Conservation (phyloP, 2,888 invertebrate species). For the Caenorhabditis imperialis region DNA sequence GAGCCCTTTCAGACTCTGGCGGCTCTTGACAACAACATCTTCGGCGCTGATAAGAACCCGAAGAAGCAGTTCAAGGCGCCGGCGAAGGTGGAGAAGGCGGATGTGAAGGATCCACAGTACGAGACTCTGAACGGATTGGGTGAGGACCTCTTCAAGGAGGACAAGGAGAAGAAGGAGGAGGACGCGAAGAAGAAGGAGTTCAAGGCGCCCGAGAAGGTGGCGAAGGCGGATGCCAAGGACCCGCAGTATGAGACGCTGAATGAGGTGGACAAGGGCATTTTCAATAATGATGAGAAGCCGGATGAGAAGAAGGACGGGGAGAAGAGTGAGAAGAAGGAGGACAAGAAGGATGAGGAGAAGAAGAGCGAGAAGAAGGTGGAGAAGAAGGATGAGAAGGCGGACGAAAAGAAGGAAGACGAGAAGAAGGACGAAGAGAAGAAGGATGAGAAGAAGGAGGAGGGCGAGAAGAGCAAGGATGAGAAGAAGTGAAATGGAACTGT, state of each 20-base stretch:
- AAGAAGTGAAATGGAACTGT: too few species aligned
- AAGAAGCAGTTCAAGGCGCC: constrained; percentile 61
- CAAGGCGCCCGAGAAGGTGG: constrained; percentile 55
- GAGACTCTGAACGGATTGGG: constrained; percentile 56
- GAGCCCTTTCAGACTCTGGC: constrained; percentile 37
- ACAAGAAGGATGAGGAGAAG: constrained; percentile 26
- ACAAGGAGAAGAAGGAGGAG: constrained; percentile 39
- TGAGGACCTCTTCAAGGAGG: constrained; percentile 54
- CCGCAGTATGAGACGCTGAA: constrained; percentile 61
- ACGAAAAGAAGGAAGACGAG: constrained; percentile 1
- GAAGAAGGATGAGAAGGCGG: constrained; percentile 17
- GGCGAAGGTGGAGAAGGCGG: constrained; percentile 52
- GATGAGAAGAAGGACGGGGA: constrained; percentile 16
- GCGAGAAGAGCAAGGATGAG: too few species aligned
- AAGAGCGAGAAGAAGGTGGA: constrained; percentile 18
- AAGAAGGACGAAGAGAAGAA: constrained; percentile 9
- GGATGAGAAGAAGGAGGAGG: constrained; percentile 3
- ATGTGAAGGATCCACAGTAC: constrained; percentile 61
- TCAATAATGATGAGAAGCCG: constrained; percentile 45
- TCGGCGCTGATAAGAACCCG: constrained; percentile 55
- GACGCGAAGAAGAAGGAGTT: constrained; percentile 62
- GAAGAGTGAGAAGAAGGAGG: constrained; percentile 21
- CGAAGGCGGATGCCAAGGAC: constrained; percentile 58
- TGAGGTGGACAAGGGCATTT: constrained; percentile 58
- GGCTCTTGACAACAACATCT: constrained; percentile 41